Conservation (phyloP, 1,140 invertebrate species). For the Ephestia elutella region DNA sequence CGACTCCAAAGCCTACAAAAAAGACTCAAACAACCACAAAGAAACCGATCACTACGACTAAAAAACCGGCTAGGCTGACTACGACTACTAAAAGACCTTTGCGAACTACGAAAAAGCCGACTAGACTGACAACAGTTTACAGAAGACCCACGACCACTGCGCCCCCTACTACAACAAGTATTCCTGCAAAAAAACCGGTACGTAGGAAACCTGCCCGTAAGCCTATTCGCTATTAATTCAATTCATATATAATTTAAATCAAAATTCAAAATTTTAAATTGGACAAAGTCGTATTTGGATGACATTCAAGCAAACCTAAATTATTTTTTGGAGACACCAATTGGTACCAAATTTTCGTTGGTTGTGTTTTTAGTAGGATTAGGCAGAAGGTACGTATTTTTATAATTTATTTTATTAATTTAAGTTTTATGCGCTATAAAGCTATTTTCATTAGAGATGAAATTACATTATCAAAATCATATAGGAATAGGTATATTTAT, state of each 20-base stretch:
- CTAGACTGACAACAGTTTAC: slow-evolving; percentile 31
- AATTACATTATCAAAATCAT: too few relatives aligned
- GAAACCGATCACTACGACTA: slow-evolving; percentile 55
- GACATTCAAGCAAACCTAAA: too few relatives aligned
- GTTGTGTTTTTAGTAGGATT: too few relatives aligned
- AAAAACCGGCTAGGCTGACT: slow-evolving; percentile 40
- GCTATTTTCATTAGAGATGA: too few relatives aligned
- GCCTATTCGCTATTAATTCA: background rate
- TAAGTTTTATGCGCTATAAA: too few relatives aligned
- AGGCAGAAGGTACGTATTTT: too few relatives aligned
- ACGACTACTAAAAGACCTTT: slow-evolving; percentile 40
- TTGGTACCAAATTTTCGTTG: too few relatives aligned
- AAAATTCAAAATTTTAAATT: background rate
- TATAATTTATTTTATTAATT: too few relatives aligned
- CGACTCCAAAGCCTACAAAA: slow-evolving; percentile 47
- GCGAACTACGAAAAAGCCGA: slow-evolving; percentile 31
- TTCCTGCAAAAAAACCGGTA: slow-evolving; percentile 57
- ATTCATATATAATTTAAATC: slow-evolving; percentile 19
- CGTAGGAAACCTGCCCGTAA: slow-evolving; percentile 17
- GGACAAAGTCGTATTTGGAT: too few relatives aligned
- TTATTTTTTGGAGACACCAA: too few relatives aligned
- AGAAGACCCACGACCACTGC: slow-evolving; percentile 46
- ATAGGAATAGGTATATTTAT: too few relatives aligned
- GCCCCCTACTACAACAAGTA: slow-evolving; percentile 60
- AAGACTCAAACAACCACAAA: slow-evolving; percentile 67